phyloP scores from a whole-genome alignment of 2,797 vertebrate species.

The Rhynchotus rufescens region DNA sequence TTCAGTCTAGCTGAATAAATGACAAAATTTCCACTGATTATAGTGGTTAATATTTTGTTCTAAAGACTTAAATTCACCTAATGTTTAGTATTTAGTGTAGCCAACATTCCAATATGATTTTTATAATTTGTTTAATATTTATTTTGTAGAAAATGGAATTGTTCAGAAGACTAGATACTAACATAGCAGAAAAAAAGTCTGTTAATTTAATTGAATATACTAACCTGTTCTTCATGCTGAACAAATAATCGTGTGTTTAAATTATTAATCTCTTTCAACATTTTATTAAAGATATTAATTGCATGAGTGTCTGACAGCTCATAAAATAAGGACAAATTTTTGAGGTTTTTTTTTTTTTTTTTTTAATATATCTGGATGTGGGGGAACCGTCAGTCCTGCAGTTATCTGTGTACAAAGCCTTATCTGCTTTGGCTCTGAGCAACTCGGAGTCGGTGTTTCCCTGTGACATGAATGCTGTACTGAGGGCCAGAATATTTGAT shows the following conservation, averaged over 20 bases:
- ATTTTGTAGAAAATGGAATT: background rate
- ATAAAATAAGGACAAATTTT: background rate
- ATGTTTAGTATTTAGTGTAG: background rate
- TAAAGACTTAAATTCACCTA: background rate
- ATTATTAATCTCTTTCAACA: background rate
- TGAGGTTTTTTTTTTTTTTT: background rate
- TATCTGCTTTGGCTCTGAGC: background rate
- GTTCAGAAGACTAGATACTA: background rate
- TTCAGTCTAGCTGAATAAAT: background rate
- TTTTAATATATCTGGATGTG: background rate
- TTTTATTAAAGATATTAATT: background rate
- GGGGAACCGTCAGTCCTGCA: background rate
- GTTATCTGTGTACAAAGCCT: background rate
- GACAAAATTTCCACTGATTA: background rate
- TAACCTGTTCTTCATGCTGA: background rate
- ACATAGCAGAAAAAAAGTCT: background rate
- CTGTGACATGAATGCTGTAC: background rate
- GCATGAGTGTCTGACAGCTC: background rate
- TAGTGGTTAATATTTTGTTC: background rate
- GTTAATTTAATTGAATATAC: background rate
- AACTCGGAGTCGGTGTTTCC: background rate
- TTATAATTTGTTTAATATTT: background rate
- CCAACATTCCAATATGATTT: background rate
- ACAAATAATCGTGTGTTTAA: background rate
- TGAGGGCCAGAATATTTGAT: background rate